Percentiles rank a stretch among this genome's conserved stretches.
These are phyloP conservation scores for Nezara viridula DNA, from an alignment of 2,888 invertebrate genomes.

Conservation along the genomic window DNA sequence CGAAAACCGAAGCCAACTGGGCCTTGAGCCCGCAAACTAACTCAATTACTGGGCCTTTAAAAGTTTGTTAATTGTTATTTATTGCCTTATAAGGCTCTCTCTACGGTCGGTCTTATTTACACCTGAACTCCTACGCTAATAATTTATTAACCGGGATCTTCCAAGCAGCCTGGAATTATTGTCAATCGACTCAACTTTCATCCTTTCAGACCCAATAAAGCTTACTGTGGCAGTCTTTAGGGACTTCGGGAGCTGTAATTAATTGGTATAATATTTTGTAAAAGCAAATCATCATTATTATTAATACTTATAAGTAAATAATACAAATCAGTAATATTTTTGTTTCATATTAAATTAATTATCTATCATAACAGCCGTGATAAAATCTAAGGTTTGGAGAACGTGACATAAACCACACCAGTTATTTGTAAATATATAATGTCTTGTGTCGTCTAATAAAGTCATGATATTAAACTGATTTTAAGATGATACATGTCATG, in stretches of 20 bases:
- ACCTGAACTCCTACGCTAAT: not conserved
- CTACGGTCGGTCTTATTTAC: constrained; percentile 8
- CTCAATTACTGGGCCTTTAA: constrained; percentile 56
- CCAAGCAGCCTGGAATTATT: not conserved
- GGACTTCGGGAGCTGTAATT: not conserved
- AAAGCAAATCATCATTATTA: not conserved
- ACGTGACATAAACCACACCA: no score
- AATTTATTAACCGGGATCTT: not conserved
- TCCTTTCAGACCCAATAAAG: not conserved
- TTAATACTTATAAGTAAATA: no score
- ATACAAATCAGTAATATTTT: no score
- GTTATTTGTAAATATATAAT: no score
- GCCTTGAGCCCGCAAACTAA: constrained; percentile 51
- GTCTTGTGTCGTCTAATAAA: no score
- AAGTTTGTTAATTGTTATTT: constrained; percentile 59
- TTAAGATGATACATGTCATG: no score
- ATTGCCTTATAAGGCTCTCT: constrained; percentile 54
- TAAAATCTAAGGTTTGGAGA: no score
- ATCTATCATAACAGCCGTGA: no score
- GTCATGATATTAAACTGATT: no score
- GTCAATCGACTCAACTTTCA: not conserved
- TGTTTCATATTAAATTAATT: no score
- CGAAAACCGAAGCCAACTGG: constrained; percentile 47
- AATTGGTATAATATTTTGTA: not conserved
- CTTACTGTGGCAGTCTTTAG: not conserved